Evolutionary conservation across 2,113 vertebrate genomes (phyloP).

Genomic region (Plecotus auritus): DNA sequence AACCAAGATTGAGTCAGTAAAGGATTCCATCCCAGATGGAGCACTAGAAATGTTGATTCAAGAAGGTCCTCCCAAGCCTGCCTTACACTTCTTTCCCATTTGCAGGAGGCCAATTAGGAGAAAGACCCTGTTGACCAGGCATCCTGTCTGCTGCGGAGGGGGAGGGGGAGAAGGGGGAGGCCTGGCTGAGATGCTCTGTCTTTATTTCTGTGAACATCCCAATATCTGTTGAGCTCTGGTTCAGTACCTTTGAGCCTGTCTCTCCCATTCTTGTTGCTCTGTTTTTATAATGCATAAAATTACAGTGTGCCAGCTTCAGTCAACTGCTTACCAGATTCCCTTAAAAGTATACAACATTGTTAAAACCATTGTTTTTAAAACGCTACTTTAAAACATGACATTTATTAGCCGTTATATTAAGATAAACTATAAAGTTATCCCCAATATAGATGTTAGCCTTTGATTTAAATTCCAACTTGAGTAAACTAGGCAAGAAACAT

Average conservation of each 20-base stretch:
- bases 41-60: neutral
- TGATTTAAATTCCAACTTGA: constrained; percentile 70
- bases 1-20: neutral
- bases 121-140: neutral
- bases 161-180: fast-evolving
- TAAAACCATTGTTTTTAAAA: constrained; percentile 63
- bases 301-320: neutral
- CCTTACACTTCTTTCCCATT: neutral
- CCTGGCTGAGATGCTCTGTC: neutral
- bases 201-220: neutral
- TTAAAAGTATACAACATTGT: constrained; percentile 49
- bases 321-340: constrained; percentile 41
- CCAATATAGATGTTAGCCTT: constrained; percentile 65
- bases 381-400: constrained; percentile 61
- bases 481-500: constrained; percentile 55
- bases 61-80: neutral
- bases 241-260: neutral
- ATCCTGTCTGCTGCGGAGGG: neutral
- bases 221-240: neutral
- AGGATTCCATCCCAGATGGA: neutral
- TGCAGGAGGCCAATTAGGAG: neutral
- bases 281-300: constrained; percentile 29
- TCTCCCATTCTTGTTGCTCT: neutral
- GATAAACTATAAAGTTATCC: constrained; percentile 67
- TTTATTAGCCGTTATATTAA: constrained; percentile 69